A percentile compares a stretch with the other conserved stretches of the same genome.
Conservation (phyloP, 2,888 invertebrate species). For the Dryomyza anilis region DNA sequence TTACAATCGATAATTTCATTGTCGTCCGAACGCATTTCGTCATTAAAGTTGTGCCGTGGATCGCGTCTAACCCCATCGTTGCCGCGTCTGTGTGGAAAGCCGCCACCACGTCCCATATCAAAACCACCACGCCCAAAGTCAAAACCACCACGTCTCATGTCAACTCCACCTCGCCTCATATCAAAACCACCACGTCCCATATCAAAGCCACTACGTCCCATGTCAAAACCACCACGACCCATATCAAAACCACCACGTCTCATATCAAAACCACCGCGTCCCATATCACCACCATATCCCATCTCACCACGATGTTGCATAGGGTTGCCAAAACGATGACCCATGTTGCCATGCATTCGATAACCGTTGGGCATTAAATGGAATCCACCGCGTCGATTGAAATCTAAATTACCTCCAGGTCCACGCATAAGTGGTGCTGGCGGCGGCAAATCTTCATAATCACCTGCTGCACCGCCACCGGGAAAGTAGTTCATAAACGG, state of each 20-base stretch:
- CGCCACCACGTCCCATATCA: too few relatives aligned
- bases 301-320: conserved; percentile 13
- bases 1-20: conserved; percentile 33
- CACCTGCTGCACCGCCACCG: conserved; percentile 41
- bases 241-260: conserved; percentile 5
- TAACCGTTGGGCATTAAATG: conserved; percentile 11
- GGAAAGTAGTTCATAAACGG: conserved; percentile 56
- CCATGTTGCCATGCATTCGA: conserved; percentile 23
- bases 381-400: conserved; percentile 6
- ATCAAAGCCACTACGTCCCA: too few relatives aligned
- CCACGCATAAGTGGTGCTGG: too few relatives aligned
- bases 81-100: too few relatives aligned
- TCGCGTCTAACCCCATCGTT: too few relatives aligned
- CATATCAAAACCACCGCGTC: not conserved
- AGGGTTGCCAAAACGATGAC: not conserved
- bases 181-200: too few relatives aligned
- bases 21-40: conserved; percentile 5
- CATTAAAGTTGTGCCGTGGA: conserved; percentile 18
- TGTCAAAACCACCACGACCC: not conserved
- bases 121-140: too few relatives aligned
- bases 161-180: conserved; percentile 9
- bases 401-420: conserved; percentile 17
- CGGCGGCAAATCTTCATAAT: conserved; percentile 19
- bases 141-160: not conserved
- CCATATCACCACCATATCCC: conserved; percentile 16